Evolutionary conservation across 2,113 vertebrate species (phyloP).

Genomic region (Pseudorhombus dupliciocellatus): DNA sequence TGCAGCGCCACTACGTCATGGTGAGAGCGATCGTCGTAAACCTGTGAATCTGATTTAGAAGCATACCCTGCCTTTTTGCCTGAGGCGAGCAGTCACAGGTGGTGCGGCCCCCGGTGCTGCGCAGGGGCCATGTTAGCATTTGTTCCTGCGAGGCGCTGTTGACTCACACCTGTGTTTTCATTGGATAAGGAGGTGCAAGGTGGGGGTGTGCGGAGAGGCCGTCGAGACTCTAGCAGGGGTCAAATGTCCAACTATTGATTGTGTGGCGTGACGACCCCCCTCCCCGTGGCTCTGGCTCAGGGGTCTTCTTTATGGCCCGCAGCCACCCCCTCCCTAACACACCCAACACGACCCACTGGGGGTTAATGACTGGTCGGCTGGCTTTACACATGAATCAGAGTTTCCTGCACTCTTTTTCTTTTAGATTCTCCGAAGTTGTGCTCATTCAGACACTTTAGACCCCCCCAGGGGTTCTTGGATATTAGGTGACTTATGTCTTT

Average conservation of each 20-base stretch:
- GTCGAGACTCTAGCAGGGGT: slow-evolving; percentile 62
- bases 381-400: slow-evolving; percentile 58
- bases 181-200: slow-evolving; percentile 50
- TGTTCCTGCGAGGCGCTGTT: slow-evolving; percentile 34
- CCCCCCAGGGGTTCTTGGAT: slow-evolving; percentile 31
- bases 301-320: slow-evolving; percentile 64
- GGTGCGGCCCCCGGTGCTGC: slow-evolving; percentile 34
- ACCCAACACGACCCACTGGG: slow-evolving; percentile 53
- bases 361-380: slow-evolving; percentile 67
- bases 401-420: slow-evolving; percentile 42
- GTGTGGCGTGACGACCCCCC: slow-evolving; percentile 56
- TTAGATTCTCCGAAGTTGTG: slow-evolving; percentile 25
- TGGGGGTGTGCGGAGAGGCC: slow-evolving; percentile 7
- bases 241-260: slow-evolving; percentile 75
- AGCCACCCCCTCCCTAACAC: slow-evolving; percentile 35
- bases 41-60: slow-evolving; percentile 40
- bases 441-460: slow-evolving; percentile 26
- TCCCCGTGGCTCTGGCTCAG: slow-evolving; percentile 25
- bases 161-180: slow-evolving; percentile 52
- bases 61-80: slow-evolving; percentile 58
- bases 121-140: slow-evolving; percentile 44
- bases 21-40: slow-evolving; percentile 77
- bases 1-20: slow-evolving; percentile 98
- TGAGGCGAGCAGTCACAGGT: slow-evolving; percentile 68
- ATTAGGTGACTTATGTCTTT: slow-evolving; percentile 17